Base-by-base conservation (phyloP, 2,888 invertebrate species). In the Deilephila elpenor region DNA sequence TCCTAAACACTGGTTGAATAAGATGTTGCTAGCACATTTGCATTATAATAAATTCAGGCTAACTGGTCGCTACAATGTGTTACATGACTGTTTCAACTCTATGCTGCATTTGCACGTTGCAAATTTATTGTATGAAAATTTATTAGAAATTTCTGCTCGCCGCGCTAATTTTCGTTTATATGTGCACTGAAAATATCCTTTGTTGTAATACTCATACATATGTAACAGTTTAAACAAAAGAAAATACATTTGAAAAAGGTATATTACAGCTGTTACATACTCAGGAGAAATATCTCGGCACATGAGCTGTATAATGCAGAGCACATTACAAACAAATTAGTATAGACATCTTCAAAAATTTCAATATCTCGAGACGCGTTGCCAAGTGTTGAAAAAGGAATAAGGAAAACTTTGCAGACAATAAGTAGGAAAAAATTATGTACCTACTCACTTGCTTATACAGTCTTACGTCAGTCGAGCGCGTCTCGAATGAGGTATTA, bases 11-110 rank as follows among this genome's bases (percentile, higher is more conserved):
- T 64, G 6, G n/a, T 71, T 71, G 37, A 59, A 59, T 71, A 71
- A 70, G 56, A 70, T 59, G 59, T 71, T 71, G 37, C 59, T 59
- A 59, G 60, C 37, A 71, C 59, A 71, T 71, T 71, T 71, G 60
- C 71, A 71, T 71, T 37, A 37, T 37, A 71, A 71, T 60, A 60
- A 71, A 60, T 44, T 44, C 44, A 64, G 25, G 25, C 67, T 25
- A 71, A 71, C 59, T 71, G 20, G 17, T 17, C 14, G 60, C 60
- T 67, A 67, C 51, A 67, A 17, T 51, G n/a, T 56, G 71, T 71
- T 60, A 60, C 71, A 51, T 71, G 71, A 71, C 44, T 60, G 60
- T 71, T 71, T 71, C 37, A 60, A 60, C 17, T 71, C 25, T 11
- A 71, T 20, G 25, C 44, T 44, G 5, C 17, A 59, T 17, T 44